Evolutionary conservation across 2,888 invertebrate species (phyloP).

Genomic region (Sicus ferrugineus): DNA sequence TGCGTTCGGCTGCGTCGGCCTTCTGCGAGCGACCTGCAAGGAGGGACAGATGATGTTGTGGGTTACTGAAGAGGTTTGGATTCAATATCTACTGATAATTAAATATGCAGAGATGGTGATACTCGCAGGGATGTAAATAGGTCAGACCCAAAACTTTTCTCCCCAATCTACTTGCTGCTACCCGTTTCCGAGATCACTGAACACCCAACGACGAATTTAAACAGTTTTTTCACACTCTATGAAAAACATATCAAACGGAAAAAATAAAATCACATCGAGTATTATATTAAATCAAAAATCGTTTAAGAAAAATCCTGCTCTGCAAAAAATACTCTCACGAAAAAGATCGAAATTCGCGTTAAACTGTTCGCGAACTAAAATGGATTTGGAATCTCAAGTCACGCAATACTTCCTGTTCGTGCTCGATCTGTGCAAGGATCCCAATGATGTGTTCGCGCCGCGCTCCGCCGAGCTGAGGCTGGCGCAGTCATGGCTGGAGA

Average conservation of each 20-base stretch:
- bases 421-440: conserved; percentile 45
- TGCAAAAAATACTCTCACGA: conserved; percentile 1
- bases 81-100: no score
- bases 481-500: conserved; percentile 50
- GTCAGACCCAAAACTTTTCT: no score
- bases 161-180: neutral
- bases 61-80: neutral
- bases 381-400: conserved; percentile 40
- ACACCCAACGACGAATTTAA: neutral
- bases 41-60: neutral
- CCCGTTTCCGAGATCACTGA: neutral
- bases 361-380: conserved; percentile 32
- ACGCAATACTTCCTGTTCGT: conserved; percentile 50
- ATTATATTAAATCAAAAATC: conserved; percentile 7
- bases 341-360: conserved; percentile 34
- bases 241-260: neutral
- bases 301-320: neutral
- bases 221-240: no score
- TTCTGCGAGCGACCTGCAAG: conserved; percentile 53
- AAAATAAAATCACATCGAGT: neutral
- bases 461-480: conserved; percentile 42
- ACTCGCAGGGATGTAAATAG: no score
- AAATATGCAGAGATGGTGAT: no score
- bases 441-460: conserved; percentile 44
- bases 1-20: conserved; percentile 40